phyloP scores from a whole-genome alignment of 1,140 invertebrate species.

The Cheumatopsyche charites region DNA sequence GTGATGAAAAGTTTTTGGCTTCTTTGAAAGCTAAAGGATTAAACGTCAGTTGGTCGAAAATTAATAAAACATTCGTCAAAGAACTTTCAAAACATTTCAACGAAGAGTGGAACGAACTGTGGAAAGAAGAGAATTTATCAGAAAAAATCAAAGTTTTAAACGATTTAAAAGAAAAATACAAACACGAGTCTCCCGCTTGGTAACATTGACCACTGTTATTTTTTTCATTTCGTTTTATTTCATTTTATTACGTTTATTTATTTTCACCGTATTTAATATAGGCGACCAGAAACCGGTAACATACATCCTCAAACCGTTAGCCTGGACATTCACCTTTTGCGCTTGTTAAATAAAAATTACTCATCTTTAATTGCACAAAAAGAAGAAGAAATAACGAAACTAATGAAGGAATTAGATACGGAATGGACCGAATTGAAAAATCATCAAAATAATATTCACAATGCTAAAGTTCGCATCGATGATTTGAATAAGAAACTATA shows the following conservation, averaged over 20 bases:
- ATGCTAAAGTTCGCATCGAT: constrained; percentile 57
- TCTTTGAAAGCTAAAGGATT: constrained; percentile 48
- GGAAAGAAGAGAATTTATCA: constrained; percentile 58
- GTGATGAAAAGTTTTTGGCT: constrained; percentile 35
- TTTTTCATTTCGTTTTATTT: neutral
- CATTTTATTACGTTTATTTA: neutral
- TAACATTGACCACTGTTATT: constrained; percentile 49
- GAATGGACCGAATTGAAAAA: constrained; percentile 57
- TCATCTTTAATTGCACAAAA: constrained; percentile 56
- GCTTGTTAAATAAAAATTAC: constrained; percentile 54
- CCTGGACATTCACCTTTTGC: constrained; percentile 54
- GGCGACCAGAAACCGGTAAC: constrained; percentile 57
- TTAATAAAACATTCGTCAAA: constrained; percentile 58
- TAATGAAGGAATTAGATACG: constrained; percentile 54
- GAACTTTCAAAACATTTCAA: constrained; percentile 55
- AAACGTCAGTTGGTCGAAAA: constrained; percentile 57
- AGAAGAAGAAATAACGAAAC: constrained; percentile 54
- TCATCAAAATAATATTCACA: constrained; percentile 56
- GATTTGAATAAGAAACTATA: constrained; percentile 52
- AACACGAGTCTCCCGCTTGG: constrained; percentile 52
- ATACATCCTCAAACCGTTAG: constrained; percentile 55
- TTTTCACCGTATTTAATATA: constrained; percentile 34
- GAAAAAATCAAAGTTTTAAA: constrained; percentile 54
- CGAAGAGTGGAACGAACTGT: constrained; percentile 57
- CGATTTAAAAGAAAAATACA: constrained; percentile 55